Base-by-base conservation (phyloP, 2,888 invertebrate species). In the Seira musarum region DNA sequence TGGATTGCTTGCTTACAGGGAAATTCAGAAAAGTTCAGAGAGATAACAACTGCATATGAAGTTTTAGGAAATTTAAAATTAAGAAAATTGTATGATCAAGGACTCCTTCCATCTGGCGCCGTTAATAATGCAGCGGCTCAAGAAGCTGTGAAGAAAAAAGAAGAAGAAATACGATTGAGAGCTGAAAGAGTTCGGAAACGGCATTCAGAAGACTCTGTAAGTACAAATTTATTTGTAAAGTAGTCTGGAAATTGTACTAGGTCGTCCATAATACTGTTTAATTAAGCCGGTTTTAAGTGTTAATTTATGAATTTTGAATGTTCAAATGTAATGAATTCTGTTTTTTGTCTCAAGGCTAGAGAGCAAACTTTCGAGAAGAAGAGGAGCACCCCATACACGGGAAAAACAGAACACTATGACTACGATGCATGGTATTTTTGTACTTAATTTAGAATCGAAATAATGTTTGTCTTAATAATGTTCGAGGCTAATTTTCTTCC, bases 11-110 rank as follows among this genome's bases (percentile, higher is more conserved):
- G n/a, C 65, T n/a, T 60, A 13, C 30, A 85, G 85, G 84, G 81
- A 15, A 69, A 53, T 15, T 64, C 82, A 0, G 90, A 90, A 46
- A 94, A 93, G 87, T 97, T 97, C 89, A 92, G 94, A 87, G 92
- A 93, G 85, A 93, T 98, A 24, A 91, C 92, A 0, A 93, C 93
- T 87, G 97, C 98, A 0, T 98, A 98, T 89, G 95, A 97, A 89
- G 91, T 96, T 0, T 89, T 98, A 73, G 88, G 90, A 68, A 97
- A 95, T 90, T 90, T 93, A 66, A 90, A 91, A 73, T 89, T 93
- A 49, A 92, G 96, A 82, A 93, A 92, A 88, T 89, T 94, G 87
- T 98, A 98, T 90, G 97, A 98, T 87, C 93, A 92, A 91, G 94
- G 94, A 91, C 87, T 88, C 17, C 71, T 87, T 2, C 81, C 80